Evolutionary conservation across 2,888 invertebrate species (phyloP).

Genomic region (Galerucella pusilla): DNA sequence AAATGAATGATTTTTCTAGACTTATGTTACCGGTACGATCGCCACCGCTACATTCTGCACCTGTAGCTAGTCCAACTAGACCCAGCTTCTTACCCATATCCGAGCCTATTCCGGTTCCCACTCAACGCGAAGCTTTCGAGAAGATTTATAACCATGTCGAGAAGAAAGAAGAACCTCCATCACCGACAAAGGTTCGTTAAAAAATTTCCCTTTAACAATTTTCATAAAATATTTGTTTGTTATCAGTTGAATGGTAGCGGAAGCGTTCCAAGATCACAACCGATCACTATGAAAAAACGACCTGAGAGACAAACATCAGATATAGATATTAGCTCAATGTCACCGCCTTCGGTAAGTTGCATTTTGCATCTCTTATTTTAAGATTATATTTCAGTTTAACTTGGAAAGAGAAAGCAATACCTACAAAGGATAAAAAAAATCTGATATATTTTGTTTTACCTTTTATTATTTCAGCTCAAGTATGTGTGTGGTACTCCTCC

Average conservation of each 20-base stretch:
- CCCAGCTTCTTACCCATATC: constrained; percentile 78
- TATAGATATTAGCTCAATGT: constrained; percentile 91
- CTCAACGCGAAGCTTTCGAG: constrained; percentile 69
- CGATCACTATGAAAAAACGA: constrained; percentile 84
- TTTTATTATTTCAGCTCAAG: constrained; percentile 70
- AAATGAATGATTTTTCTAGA: constrained; percentile 36
- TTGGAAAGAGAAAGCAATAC: no score
- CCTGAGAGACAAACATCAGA: constrained; percentile 81
- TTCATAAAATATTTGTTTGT: neutral
- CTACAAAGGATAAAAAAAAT: no score
- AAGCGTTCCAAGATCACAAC: constrained; percentile 83
- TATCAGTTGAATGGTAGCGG: constrained; percentile 41
- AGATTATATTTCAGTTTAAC: no score
- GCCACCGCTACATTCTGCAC: constrained; percentile 44
- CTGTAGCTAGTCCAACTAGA: constrained; percentile 71
- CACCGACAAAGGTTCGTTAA: constrained; percentile 41
- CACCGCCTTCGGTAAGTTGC: constrained; percentile 85
- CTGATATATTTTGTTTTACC: neutral
- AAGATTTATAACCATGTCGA: constrained; percentile 60
- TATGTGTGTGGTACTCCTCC: constrained; percentile 91
- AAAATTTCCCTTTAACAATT: neutral
- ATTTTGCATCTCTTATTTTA: no score
- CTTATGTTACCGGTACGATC: constrained; percentile 46
- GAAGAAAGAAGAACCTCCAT: constrained; percentile 47
- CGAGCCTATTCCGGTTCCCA: constrained; percentile 82